Conservation (phyloP, 2,888 invertebrate genomes). For the Chrysotoxum bicinctum region DNA sequence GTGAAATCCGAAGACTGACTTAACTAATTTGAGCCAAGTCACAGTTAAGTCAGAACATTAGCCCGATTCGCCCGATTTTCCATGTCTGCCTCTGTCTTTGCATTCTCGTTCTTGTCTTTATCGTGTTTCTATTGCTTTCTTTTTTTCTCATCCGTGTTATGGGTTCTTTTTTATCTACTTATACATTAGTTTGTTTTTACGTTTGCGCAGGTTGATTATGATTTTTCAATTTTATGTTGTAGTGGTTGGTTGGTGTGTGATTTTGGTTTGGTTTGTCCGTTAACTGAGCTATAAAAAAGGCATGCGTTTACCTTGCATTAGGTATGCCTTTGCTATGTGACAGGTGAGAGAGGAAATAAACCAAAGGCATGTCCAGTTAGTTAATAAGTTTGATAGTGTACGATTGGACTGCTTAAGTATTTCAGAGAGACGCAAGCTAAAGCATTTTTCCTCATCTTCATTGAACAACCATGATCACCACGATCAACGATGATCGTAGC, state of each 20-base stretch:
- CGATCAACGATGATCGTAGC: neutral
- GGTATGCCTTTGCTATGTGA: conserved; percentile 17
- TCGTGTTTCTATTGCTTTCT: conserved; percentile 46
- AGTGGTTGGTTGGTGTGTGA: neutral
- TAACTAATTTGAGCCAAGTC: conserved; percentile 70
- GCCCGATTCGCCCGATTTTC: conserved; percentile 52
- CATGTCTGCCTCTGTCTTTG: neutral
- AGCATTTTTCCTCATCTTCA: neutral
- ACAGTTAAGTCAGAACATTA: conserved; percentile 69
- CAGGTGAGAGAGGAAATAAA: conserved; percentile 32
- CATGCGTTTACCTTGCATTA: conserved; percentile 59
- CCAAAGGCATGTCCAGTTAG: conserved; percentile 53
- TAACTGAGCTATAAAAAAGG: conserved; percentile 42
- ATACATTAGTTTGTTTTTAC: conserved; percentile 27
- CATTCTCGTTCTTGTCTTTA: conserved; percentile 56
- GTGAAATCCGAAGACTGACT: conserved; percentile 78
- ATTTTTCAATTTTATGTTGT: conserved; percentile 16
- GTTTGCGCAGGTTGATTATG: conserved; percentile 64
- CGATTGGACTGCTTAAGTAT: conserved; percentile 48
- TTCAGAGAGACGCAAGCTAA: neutral
- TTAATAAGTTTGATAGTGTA: conserved; percentile 39
- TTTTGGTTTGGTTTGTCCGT: conserved; percentile 26
- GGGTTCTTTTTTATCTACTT: conserved; percentile 12
- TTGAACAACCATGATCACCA: neutral
- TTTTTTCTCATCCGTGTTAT: conserved; percentile 18